These are phyloP conservation scores for Drosophila lacertosa DNA, from an alignment of 1,140 invertebrate genomes.

Conservation along the genomic window DNA sequence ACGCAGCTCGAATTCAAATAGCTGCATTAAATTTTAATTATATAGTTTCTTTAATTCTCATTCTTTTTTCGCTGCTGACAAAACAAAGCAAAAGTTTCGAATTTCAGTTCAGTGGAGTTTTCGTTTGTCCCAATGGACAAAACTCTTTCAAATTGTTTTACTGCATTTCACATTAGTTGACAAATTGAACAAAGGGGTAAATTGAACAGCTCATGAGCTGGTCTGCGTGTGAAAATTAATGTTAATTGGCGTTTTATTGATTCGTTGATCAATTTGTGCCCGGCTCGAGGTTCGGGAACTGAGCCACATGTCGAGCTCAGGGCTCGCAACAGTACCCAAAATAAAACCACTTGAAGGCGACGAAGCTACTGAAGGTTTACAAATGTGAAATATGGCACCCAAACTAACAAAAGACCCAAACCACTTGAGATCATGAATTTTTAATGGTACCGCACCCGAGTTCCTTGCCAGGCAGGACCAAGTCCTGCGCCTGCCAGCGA, in stretches of 20 bases:
- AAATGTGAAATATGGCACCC: slow-evolving; percentile 58
- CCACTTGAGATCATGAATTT: slow-evolving; percentile 65
- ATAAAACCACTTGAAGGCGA: slow-evolving; percentile 47
- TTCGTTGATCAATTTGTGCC: slow-evolving; percentile 43
- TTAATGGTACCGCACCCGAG: slow-evolving; percentile 29
- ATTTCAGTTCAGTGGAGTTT: slow-evolving; percentile 45
- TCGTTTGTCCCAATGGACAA: slow-evolving; percentile 6
- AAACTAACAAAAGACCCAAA: slow-evolving; percentile 45
- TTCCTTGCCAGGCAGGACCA: slow-evolving; percentile 10
- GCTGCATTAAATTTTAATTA: slow-evolving; percentile 59
- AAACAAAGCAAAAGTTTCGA: slow-evolving; percentile 54
- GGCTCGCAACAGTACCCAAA: not conserved
- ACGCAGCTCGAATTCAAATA: slow-evolving; percentile 35
- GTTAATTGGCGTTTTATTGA: slow-evolving; percentile 66
- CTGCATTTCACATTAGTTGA: slow-evolving; percentile 55
- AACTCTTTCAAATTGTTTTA: slow-evolving; percentile 51
- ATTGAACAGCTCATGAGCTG: not conserved
- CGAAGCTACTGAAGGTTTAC: slow-evolving; percentile 44
- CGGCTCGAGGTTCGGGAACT: slow-evolving; percentile 12
- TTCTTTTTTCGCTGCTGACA: slow-evolving; percentile 15
- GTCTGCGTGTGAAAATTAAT: slow-evolving; percentile 60
- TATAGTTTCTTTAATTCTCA: slow-evolving; percentile 24
- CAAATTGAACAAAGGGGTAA: slow-evolving; percentile 56
- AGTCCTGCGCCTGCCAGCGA: slow-evolving; percentile 30
- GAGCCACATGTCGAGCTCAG: slow-evolving; percentile 25